A percentile compares a stretch with the other conserved stretches of the same genome.
These are phyloP conservation scores for Lepidotrigona ventralis DNA, from an alignment of 1,140 invertebrate species.

Conservation along the genomic window DNA sequence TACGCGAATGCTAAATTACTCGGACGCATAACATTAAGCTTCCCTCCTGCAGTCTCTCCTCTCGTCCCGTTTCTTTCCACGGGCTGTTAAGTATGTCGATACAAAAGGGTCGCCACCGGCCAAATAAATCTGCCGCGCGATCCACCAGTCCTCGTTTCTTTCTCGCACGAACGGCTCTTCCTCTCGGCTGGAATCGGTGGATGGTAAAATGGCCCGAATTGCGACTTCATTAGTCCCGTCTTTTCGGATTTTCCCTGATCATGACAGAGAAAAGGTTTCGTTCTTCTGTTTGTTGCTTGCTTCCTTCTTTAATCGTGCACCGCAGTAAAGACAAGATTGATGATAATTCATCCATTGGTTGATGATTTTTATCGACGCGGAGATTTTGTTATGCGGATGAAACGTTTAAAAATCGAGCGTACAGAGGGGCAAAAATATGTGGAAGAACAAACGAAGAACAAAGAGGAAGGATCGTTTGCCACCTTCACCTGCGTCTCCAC, in stretches of 20 bases:
- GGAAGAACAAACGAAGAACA: not conserved
- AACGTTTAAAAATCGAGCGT: too few species aligned
- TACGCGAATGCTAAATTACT: slow-evolving; percentile 39
- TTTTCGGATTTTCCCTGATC: slow-evolving; percentile 36
- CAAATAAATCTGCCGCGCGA: slow-evolving; percentile 40
- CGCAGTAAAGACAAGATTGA: too few species aligned
- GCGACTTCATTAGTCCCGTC: slow-evolving; percentile 73
- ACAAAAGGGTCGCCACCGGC: slow-evolving; percentile 37
- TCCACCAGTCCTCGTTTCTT: slow-evolving; percentile 16
- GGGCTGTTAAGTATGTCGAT: slow-evolving; percentile 33
- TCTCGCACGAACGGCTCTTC: not conserved
- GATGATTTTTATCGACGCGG: too few species aligned
- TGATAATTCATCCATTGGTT: too few species aligned
- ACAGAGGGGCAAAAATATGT: too few species aligned
- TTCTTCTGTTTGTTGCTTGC: not conserved
- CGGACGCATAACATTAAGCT: slow-evolving; percentile 19
- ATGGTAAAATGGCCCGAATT: slow-evolving; percentile 68
- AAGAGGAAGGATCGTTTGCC: not conserved
- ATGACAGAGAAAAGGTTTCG: too few species aligned
- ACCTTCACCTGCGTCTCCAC: slow-evolving; percentile 26
- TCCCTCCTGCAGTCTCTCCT: not conserved
- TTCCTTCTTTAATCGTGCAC: not conserved
- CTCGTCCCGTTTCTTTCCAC: too few species aligned
- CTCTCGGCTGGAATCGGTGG: slow-evolving; percentile 52
- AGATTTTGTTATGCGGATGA: too few species aligned